phyloP scores from a whole-genome alignment of 2,888 invertebrate genomes.

The Drosophila austrosaltans region DNA sequence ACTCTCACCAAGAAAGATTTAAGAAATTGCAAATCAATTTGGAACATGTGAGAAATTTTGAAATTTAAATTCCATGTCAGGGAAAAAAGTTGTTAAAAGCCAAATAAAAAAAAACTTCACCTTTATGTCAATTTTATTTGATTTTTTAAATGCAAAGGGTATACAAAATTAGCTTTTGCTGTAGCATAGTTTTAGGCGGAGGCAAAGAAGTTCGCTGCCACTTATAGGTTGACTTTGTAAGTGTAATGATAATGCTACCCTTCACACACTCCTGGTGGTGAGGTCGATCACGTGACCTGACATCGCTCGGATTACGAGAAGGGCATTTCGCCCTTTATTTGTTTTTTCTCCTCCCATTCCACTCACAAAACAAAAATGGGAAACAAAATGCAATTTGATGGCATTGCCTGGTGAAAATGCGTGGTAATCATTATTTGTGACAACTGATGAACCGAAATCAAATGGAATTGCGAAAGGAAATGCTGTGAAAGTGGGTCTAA shows the following conservation, averaged over 20 bases:
- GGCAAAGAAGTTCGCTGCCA: not conserved
- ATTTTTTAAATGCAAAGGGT: no score
- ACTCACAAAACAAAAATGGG: constrained; percentile 41
- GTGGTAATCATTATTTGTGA: constrained; percentile 76
- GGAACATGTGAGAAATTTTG: no score
- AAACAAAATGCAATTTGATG: constrained; percentile 77
- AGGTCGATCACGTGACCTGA: constrained; percentile 71
- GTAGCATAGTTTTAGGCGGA: constrained; percentile 15
- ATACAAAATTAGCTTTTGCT: not conserved
- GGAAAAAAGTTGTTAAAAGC: no score
- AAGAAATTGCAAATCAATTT: not conserved
- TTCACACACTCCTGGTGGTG: constrained; percentile 42
- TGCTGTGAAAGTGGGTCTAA: not conserved
- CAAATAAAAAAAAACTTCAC: no score
- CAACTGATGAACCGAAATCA: constrained; percentile 65
- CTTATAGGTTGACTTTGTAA: not conserved
- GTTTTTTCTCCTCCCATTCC: constrained; percentile 20
- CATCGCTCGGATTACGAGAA: constrained; percentile 31
- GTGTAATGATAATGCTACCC: not conserved
- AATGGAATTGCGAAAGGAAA: constrained; percentile 42
- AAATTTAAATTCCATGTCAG: no score
- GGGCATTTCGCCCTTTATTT: constrained; percentile 31
- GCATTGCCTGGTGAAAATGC: constrained; percentile 67
- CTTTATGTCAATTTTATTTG: no score
- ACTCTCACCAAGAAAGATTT: constrained; percentile 39